A percentile compares a stretch with the other conserved stretches of the same genome.
phyloP scores from a whole-genome alignment of 2,797 vertebrate genomes.

The Anas georgica region DNA sequence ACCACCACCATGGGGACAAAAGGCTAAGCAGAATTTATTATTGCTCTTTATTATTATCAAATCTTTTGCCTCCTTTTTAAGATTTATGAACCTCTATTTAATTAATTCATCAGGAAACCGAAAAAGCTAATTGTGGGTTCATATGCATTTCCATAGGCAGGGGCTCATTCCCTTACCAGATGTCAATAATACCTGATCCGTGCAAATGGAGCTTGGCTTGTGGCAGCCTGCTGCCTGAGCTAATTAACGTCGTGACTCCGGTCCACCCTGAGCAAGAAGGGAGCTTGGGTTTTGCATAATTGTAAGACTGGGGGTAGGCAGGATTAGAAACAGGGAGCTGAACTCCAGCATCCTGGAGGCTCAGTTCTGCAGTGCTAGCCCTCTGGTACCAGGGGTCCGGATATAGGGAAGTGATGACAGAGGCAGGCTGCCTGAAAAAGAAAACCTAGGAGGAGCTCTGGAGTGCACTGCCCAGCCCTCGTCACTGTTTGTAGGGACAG shows the following conservation, averaged over 20 bases:
- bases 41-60: slow-evolving; percentile 5
- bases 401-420: not conserved
- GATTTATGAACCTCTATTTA: slow-evolving; percentile 33
- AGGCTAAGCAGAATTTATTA: slow-evolving; percentile 42
- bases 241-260: not conserved
- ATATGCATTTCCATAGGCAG: not conserved
- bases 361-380: not conserved
- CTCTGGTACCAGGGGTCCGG: not conserved
- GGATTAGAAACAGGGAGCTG: not conserved
- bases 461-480: not conserved
- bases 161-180: not conserved
- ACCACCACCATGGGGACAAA: not conserved
- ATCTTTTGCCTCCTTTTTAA: slow-evolving; percentile 30
- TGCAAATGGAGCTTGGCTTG: not conserved
- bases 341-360: not conserved
- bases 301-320: not conserved
- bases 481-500: not conserved
- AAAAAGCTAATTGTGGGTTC: slow-evolving; percentile 14
- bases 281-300: not conserved
- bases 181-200: not conserved
- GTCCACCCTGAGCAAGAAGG: not conserved
- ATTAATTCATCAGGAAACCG: slow-evolving; percentile 32
- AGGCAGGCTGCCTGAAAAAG: not conserved
- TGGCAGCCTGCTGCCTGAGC: not conserved
- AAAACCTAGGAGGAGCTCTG: not conserved